Conservation (phyloP, 2,888 invertebrate species). For the Heliconius erato region DNA sequence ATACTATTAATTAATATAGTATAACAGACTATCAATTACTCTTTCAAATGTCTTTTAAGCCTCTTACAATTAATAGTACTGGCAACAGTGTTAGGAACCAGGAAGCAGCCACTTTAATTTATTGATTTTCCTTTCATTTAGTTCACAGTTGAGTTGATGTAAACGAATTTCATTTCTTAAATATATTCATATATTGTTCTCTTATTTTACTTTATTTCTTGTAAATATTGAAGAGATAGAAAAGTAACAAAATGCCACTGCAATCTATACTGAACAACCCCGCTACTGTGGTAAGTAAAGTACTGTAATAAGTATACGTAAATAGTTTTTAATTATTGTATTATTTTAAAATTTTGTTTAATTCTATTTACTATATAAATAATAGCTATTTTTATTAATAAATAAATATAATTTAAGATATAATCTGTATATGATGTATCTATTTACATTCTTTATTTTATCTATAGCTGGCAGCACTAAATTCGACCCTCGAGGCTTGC, state of each 20-base stretch:
- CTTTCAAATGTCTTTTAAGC: neutral
- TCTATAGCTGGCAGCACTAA: slow-evolving; percentile 3
- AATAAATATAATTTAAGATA: neutral
- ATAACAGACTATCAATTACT: too few relatives aligned
- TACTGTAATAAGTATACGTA: neutral
- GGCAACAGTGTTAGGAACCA: neutral
- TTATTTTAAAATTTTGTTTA: neutral
- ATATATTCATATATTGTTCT: neutral
- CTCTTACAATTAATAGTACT: neutral
- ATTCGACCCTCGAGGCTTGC: neutral
- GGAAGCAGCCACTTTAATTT: slow-evolving; percentile 8
- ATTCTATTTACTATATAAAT: neutral
- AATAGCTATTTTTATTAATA: neutral
- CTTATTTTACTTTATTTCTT: neutral
- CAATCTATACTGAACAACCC: neutral
- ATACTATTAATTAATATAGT: too few relatives aligned
- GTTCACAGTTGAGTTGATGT: neutral
- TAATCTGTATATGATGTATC: neutral
- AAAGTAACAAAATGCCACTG: neutral
- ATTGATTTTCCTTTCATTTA: slow-evolving; percentile 18
- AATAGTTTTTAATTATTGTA: too few relatives aligned
- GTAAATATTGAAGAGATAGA: neutral
- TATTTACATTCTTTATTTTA: neutral
- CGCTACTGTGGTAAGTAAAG: slow-evolving; percentile 12
- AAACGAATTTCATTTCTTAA: slow-evolving; percentile 2